Evolutionary conservation across 2,113 vertebrate genomes (phyloP), one percentile per base, ranked within the genome.

Genomic region (Pteronura brasiliensis): DNA sequence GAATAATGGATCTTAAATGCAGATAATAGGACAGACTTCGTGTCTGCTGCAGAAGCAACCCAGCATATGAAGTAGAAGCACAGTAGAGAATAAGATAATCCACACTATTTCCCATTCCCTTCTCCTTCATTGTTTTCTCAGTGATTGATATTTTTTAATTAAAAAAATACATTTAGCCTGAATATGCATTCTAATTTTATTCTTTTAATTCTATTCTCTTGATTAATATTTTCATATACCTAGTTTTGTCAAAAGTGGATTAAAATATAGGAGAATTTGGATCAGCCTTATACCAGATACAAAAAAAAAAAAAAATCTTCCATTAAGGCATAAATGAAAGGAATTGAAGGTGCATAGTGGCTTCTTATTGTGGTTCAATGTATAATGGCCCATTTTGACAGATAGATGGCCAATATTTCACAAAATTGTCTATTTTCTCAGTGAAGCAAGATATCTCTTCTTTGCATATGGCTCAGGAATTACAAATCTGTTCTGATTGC

Each of bases 331-430:
- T 84, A 96, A 97, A 95, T 96, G 92, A 90, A 97, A 97, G 61
- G 82, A 86, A 96, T 59, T 89, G 52, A 25, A 97, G 83, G 88
- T 69, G 65, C 31, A 21, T 8, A 74, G 52, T 95, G 77, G 57
- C 90, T 95, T 96, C 93, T 71, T 89, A 88, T 80, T 82, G 87
- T 69, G 47, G 84, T 93, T 98, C 94, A 95, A 69, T 72, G 88
- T 96, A 82, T 96, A 98, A 97, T 84, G 83, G 76, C 87, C 65
- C 79, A 88, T 61, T 97, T 77, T 97, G 97, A 95, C 88, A 98
- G 90, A 96, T 94, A 97, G 97, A 98, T 92, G 94, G 72, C 84
- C 90, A 96, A 96, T 96, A 97, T 97, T 94, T 98, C 96, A 98
- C 67, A 95, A 96, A 96, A 97, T 69, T 93, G 39, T 95, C 97